Conservation (phyloP, 2,113 vertebrate species). For the Oreochromis niloticus region DNA sequence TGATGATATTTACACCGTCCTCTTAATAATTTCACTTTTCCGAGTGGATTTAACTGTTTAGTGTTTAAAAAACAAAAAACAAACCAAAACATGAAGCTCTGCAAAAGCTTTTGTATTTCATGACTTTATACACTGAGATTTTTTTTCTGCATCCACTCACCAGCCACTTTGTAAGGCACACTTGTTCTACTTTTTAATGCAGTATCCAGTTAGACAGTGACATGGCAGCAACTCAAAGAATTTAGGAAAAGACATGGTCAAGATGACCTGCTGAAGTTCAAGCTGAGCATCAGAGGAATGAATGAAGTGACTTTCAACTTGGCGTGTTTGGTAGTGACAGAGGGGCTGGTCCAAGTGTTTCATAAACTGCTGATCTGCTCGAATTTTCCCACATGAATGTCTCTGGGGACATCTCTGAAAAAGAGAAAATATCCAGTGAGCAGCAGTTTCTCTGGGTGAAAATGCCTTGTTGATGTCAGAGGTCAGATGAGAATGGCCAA, state of each 20-base stretch:
- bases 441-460: not conserved
- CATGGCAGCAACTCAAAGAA: not conserved
- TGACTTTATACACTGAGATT: not conserved
- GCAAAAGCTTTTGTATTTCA: not conserved
- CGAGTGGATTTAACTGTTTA: not conserved
- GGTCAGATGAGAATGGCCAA: not conserved
- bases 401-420: not conserved
- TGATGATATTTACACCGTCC: not conserved
- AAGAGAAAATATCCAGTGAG: not conserved
- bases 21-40: not conserved
- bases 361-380: not conserved
- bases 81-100: not conserved
- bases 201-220: not conserved
- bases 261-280: not conserved
- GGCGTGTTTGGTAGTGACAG: not conserved
- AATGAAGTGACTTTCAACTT: not conserved
- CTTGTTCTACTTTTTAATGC: not conserved
- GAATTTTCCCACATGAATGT: not conserved
- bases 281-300: not conserved
- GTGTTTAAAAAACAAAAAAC: not conserved
- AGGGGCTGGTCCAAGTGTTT: not conserved
- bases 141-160: not conserved
- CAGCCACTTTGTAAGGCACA: not conserved
- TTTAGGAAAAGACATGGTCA: not conserved
- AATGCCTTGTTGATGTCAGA: not conserved